Conservation (phyloP, 2,113 vertebrate genomes). For the Nothoprocta pentlandii region DNA sequence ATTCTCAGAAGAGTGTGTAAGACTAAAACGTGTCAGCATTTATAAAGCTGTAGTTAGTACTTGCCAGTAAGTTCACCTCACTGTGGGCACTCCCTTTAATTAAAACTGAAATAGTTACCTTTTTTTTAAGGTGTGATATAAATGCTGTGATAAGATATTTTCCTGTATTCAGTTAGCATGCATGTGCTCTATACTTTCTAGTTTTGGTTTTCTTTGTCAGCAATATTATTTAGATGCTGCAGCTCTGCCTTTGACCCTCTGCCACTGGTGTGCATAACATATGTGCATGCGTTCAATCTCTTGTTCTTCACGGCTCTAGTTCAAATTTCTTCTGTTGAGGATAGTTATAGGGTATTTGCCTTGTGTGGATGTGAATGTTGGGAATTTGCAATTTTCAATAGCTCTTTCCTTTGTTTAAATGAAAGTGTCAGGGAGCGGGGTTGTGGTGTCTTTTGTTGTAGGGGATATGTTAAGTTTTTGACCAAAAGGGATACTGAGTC, state of each 20-base stretch:
- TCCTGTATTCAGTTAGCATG: not conserved
- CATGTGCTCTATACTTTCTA: not conserved
- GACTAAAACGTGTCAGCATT: not conserved
- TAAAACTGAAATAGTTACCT: not conserved
- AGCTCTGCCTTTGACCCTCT: not conserved
- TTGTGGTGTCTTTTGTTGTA: not conserved
- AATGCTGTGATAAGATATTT: not conserved
- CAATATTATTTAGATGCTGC: rapidly evolving
- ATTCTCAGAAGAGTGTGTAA: not conserved
- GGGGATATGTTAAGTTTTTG: not conserved
- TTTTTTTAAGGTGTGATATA: too few species aligned
- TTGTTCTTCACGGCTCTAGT: not conserved
- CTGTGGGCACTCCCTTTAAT: not conserved
- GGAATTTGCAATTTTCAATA: not conserved
- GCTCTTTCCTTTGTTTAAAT: not conserved
- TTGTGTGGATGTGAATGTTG: not conserved
- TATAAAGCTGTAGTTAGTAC: not conserved
- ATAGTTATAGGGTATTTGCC: not conserved
- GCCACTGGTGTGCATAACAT: rapidly evolving
- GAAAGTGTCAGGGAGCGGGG: not conserved
- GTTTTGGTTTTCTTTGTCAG: not conserved
- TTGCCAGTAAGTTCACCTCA: not conserved
- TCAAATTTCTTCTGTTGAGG: not conserved
- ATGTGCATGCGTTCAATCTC: not conserved
- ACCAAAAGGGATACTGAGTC: not conserved